Evolutionary conservation across 2,888 invertebrate genomes (phyloP).

Genomic region (Drosophila borborema): DNA sequence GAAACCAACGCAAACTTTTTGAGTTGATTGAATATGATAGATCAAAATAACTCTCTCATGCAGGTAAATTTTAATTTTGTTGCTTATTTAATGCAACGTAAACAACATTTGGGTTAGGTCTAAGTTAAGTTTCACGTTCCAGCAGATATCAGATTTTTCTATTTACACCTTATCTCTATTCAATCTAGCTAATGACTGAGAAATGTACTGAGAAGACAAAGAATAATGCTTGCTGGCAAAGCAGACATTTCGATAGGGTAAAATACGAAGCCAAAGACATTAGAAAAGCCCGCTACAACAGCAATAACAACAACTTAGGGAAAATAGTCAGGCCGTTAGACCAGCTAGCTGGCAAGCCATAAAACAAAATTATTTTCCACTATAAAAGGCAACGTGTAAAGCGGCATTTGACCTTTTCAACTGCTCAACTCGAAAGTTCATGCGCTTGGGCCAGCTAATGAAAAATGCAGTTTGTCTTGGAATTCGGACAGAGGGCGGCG

Average conservation of each 20-base stretch:
- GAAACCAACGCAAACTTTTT: neutral
- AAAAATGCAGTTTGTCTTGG: conserved; percentile 62
- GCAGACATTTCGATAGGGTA: conserved; percentile 40
- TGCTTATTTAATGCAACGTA: neutral
- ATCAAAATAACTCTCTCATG: neutral
- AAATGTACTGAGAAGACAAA: conserved; percentile 44
- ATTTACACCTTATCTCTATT: conserved; percentile 54
- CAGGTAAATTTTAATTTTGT: neutral
- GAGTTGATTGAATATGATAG: neutral
- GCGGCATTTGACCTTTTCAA: conserved; percentile 74
- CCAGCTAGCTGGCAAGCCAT: conserved; percentile 41
- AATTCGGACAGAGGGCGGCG: conserved; percentile 39
- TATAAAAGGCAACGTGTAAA: conserved; percentile 56
- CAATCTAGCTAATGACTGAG: conserved; percentile 60
- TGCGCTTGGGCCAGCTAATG: conserved; percentile 65
- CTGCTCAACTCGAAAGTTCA: conserved; percentile 69
- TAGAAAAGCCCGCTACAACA: conserved; percentile 37
- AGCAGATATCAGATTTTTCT: conserved; percentile 18
- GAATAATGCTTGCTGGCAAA: conserved; percentile 34
- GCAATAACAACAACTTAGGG: conserved; percentile 13
- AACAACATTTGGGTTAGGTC: conserved; percentile 5
- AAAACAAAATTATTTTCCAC: conserved; percentile 69
- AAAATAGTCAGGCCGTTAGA: conserved; percentile 41
- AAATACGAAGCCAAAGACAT: conserved; percentile 45
- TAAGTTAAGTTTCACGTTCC: conserved; percentile 5